These are phyloP conservation scores for Danaus chrysippus DNA, from an alignment of 2,888 invertebrate species.

Conservation along the genomic window DNA sequence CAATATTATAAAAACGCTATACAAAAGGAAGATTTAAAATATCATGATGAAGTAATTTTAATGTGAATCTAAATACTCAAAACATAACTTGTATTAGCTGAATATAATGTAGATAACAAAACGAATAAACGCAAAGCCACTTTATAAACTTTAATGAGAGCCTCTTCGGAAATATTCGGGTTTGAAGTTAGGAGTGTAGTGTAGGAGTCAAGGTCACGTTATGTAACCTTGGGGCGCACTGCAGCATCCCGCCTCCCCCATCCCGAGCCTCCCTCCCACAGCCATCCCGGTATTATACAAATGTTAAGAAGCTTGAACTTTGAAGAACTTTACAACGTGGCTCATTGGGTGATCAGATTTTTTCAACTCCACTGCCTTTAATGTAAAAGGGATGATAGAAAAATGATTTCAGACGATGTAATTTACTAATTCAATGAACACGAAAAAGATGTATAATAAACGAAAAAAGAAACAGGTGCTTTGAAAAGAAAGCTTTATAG, in stretches of 20 bases:
- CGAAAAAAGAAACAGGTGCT: too few relatives aligned
- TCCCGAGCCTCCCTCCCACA: conserved; percentile 8
- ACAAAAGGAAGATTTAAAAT: neutral
- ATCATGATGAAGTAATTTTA: neutral
- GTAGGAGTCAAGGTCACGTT: conserved; percentile 45
- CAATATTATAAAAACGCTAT: neutral
- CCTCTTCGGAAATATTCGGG: neutral
- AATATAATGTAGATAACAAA: too few relatives aligned
- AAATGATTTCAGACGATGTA: too few relatives aligned
- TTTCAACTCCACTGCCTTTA: too few relatives aligned
- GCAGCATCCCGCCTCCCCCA: conserved; percentile 41
- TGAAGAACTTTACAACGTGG: neutral
- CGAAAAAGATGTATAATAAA: too few relatives aligned
- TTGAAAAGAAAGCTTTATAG: too few relatives aligned
- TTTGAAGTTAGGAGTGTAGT: neutral
- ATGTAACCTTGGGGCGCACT: conserved; percentile 42
- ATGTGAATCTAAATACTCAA: too few relatives aligned
- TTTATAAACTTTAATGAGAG: neutral
- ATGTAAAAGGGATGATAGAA: too few relatives aligned
- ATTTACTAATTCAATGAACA: too few relatives aligned
- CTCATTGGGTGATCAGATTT: too few relatives aligned
- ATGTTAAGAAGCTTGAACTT: neutral
- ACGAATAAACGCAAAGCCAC: too few relatives aligned
- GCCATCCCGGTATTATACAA: conserved; percentile 9
- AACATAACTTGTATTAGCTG: too few relatives aligned